A percentile compares a stretch with the other conserved stretches of the same genome.
Conservation (phyloP, 1,140 invertebrate genomes). For the Antheraea mylitta region DNA sequence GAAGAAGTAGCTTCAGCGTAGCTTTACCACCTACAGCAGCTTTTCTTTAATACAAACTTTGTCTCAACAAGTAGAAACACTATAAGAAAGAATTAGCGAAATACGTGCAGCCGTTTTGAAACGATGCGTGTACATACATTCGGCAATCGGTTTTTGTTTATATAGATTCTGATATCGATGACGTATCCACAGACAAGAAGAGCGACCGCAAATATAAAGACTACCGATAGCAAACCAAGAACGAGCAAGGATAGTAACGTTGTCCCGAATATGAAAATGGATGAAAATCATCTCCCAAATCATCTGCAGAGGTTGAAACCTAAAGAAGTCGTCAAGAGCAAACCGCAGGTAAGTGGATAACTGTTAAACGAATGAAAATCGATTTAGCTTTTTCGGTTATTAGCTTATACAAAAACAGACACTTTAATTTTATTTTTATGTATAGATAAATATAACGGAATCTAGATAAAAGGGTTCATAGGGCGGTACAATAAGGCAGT, state of each 20-base stretch:
- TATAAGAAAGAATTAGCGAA: too few relatives aligned
- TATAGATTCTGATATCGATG: neutral
- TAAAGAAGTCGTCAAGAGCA: constrained; percentile 66
- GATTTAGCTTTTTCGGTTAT: too few relatives aligned
- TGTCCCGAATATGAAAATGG: constrained; percentile 17
- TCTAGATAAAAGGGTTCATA: constrained; percentile 12
- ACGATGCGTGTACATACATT: too few relatives aligned
- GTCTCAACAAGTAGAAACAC: too few relatives aligned
- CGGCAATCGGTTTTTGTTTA: too few relatives aligned
- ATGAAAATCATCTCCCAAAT: constrained; percentile 76
- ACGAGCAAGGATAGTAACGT: constrained; percentile 8
- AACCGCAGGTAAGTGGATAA: constrained; percentile 61
- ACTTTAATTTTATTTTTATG: neutral
- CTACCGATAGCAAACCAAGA: neutral
- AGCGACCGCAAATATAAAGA: neutral
- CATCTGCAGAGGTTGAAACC: constrained; percentile 83
- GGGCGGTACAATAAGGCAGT: constrained; percentile 5
- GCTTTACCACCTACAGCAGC: too few relatives aligned
- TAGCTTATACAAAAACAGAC: neutral
- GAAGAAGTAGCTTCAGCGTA: too few relatives aligned
- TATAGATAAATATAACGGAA: neutral
- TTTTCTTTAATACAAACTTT: too few relatives aligned
- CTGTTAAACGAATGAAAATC: too few relatives aligned
- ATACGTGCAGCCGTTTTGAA: too few relatives aligned
- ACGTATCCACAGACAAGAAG: neutral